A percentile compares a stretch with the other conserved stretches of the same genome.
phyloP scores from a whole-genome alignment of 2,888 invertebrate species.

The Nemotelus nigrinus region DNA sequence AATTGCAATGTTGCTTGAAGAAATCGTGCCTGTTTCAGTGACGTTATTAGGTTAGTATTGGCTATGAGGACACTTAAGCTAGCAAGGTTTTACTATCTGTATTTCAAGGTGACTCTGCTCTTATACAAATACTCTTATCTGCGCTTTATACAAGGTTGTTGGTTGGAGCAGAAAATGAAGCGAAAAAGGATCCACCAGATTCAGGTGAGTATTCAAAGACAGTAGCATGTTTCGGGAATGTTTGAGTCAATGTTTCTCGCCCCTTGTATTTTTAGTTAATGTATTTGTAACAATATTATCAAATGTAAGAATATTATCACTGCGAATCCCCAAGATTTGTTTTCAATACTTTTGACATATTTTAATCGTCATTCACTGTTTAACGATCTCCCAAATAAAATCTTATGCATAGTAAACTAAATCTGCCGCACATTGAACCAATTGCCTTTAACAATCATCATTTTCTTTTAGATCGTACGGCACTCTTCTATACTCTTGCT shows the following conservation, averaged over 20 bases:
- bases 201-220: conserved; percentile 39
- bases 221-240: background rate
- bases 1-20: conserved; percentile 72
- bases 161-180: conserved; percentile 64
- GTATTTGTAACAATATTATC: no score
- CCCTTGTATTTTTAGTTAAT: no score
- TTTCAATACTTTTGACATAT: no score
- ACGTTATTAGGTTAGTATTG: conserved; percentile 70
- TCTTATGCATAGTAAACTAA: no score
- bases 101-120: conserved; percentile 67
- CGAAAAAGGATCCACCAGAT: conserved; percentile 50
- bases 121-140: conserved; percentile 77
- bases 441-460: no score
- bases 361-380: no score
- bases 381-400: no score
- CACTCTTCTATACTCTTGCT: conserved; percentile 70
- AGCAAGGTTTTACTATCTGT: background rate
- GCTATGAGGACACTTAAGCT: conserved; percentile 56
- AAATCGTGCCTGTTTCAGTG: conserved; percentile 75
- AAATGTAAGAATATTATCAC: no score
- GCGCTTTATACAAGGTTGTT: conserved; percentile 75
- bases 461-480: background rate
- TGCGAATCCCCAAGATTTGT: no score
- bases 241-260: background rate
- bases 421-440: no score